Conservation (phyloP, 2,113 vertebrate species). For the Sminthopsis crassicaudata region DNA sequence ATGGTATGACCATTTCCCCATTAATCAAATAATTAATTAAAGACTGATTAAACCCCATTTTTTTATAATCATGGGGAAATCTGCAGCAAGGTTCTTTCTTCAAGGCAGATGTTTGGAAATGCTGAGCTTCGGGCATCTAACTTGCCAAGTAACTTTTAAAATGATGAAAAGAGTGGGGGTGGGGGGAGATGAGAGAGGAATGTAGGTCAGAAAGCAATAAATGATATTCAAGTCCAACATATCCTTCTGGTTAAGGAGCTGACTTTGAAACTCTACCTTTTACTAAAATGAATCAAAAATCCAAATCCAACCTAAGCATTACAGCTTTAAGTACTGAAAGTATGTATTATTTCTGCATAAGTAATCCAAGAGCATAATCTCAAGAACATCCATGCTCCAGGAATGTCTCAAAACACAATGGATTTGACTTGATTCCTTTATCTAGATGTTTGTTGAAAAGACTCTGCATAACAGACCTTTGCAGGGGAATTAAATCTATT, state of each 20-base stretch:
- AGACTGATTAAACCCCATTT: slow-evolving; percentile 65
- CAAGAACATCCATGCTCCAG: slow-evolving; percentile 83
- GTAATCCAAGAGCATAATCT: slow-evolving; percentile 88
- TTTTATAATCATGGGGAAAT: slow-evolving; percentile 73
- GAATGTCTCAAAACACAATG: slow-evolving; percentile 83
- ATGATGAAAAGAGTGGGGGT: slow-evolving; percentile 69
- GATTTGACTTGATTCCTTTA: slow-evolving; percentile 85
- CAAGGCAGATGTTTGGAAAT: slow-evolving; percentile 77
- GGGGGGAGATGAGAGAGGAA: slow-evolving; percentile 55
- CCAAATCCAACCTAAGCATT: slow-evolving; percentile 87
- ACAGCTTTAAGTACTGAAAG: slow-evolving; percentile 87
- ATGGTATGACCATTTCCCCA: slow-evolving; percentile 32
- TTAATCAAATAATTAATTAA: slow-evolving; percentile 60
- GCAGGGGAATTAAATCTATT: slow-evolving; percentile 85
- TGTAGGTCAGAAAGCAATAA: slow-evolving; percentile 86
- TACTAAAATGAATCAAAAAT: slow-evolving; percentile 88
- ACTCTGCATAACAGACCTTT: slow-evolving; percentile 81
- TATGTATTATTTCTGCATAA: slow-evolving; percentile 88
- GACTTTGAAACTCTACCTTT: slow-evolving; percentile 84
- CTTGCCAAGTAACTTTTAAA: slow-evolving; percentile 83
- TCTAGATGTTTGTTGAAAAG: slow-evolving; percentile 86
- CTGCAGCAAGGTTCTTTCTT: slow-evolving; percentile 71
- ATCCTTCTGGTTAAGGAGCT: slow-evolving; percentile 81
- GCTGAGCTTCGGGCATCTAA: slow-evolving; percentile 73
- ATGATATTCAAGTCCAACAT: slow-evolving; percentile 72